Conservation (phyloP, 2,888 invertebrate species). For the Rhimphoctona megacephalus region DNA sequence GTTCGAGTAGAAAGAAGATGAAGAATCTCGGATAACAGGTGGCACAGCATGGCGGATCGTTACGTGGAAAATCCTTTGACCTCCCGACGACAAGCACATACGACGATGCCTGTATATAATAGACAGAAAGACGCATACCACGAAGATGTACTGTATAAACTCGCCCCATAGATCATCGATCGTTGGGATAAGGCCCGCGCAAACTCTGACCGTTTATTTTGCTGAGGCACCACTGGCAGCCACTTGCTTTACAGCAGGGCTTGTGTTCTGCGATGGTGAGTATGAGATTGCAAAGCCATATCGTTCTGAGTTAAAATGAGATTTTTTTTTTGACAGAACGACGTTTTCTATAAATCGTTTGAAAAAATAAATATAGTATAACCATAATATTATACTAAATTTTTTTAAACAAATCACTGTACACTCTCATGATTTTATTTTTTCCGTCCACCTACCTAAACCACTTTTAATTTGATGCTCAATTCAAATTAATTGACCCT, state of each 20-base stretch:
- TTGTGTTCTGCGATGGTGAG: slow-evolving; percentile 47
- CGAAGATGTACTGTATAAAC: slow-evolving; percentile 26
- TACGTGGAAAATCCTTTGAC: slow-evolving; percentile 75
- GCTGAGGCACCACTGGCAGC: slow-evolving; percentile 41
- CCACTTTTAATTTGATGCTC: not conserved
- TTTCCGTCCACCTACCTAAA: not conserved
- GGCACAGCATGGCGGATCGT: slow-evolving; percentile 71
- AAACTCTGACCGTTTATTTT: slow-evolving; percentile 61
- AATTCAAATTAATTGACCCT: not conserved
- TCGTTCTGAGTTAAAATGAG: slow-evolving; percentile 53
- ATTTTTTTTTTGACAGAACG: not conserved
- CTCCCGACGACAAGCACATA: slow-evolving; percentile 62
- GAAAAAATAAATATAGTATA: slow-evolving; percentile 19
- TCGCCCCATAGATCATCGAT: slow-evolving; percentile 67
- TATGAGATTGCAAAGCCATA: slow-evolving; percentile 46
- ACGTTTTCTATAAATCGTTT: not conserved
- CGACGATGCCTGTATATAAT: slow-evolving; percentile 23
- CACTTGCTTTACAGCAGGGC: slow-evolving; percentile 21
- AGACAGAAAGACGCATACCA: slow-evolving; percentile 33
- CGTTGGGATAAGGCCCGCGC: slow-evolving; percentile 56
- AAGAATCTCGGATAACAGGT: slow-evolving; percentile 73
- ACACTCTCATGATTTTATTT: not conserved
- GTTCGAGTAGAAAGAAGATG: slow-evolving; percentile 58
- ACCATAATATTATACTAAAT: not conserved
- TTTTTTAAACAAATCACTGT: not conserved